Evolutionary conservation across 2,113 vertebrate genomes (phyloP), one percentile per base, ranked within the genome.

Genomic region (Carassius auratus): DNA sequence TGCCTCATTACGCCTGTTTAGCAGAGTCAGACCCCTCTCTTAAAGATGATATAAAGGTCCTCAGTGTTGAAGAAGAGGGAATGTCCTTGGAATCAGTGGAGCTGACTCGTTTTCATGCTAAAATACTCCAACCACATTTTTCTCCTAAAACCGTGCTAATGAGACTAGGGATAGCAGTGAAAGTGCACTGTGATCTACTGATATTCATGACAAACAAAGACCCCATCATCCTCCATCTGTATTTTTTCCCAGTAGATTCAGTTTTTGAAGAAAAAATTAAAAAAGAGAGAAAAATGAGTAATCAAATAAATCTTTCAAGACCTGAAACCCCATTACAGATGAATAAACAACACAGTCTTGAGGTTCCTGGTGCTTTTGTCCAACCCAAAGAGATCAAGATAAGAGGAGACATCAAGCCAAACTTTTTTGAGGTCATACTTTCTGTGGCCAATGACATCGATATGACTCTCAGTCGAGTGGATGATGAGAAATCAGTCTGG

Each of bases 1-100:
- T 30, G n/a, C 78, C 78, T 48, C 78, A 81, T 26, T 81, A 26
- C 2, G 21, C 12, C n/a, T 81, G 78, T 81, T 81, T 81, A 81
- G 59, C 38, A 48, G 38, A 64, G 38, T 80, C 77, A 10, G 59
- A 81, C n/a, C 78, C 21, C 21, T 23, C 78, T 9, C 78, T 81
- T n/a, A 81, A 8, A 26, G 59, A 64, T 45, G 78, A 38, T 30
- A 61, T 81, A 6, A 48, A 66, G 38, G 13, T 64, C 8, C 36
- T 75, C 42, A 45, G 42, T 45, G 42, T 45, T 45, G 42, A 45
- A 45, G 42, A 45, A 45, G 42, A 45, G 42, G 42, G 42, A 45
- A 45, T 45, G 9, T 45, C 8, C 42, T 45, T 45, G 8, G 42
- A 45, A 45, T 45, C 42, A 9, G 42, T 45, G 42, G 42, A 45